Conservation (phyloP, 1,140 invertebrate genomes). For the Aphidius ervi region DNA sequence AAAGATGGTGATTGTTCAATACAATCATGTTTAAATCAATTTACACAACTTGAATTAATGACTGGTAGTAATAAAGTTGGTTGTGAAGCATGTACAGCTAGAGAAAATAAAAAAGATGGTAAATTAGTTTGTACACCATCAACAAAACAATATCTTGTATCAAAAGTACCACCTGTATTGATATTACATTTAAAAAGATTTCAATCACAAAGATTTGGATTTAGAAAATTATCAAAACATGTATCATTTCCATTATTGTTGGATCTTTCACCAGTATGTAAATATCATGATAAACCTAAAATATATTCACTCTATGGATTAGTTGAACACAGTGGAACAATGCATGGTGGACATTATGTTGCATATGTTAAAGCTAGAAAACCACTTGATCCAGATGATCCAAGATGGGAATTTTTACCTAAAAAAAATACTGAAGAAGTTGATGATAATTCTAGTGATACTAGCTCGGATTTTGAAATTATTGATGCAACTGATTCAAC, state of each 20-base stretch:
- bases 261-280: slow-evolving; percentile 88
- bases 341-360: slow-evolving; percentile 93
- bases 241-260: slow-evolving; percentile 85
- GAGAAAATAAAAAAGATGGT: slow-evolving; percentile 56
- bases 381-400: slow-evolving; percentile 57
- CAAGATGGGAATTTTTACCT: slow-evolving; percentile 66
- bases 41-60: slow-evolving; percentile 84
- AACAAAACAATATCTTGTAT: slow-evolving; percentile 87
- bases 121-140: slow-evolving; percentile 85
- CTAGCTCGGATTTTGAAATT: slow-evolving; percentile 49
- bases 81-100: slow-evolving; percentile 83
- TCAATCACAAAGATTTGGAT: slow-evolving; percentile 60
- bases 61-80: slow-evolving; percentile 88
- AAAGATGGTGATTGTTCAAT: slow-evolving; percentile 77
- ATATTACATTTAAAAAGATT: slow-evolving; percentile 94
- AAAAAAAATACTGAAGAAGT: slow-evolving; percentile 53
- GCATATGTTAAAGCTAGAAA: slow-evolving; percentile 77
- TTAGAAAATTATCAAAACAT: slow-evolving; percentile 77
- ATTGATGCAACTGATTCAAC: slow-evolving; percentile 46
- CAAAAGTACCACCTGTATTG: slow-evolving; percentile 84
- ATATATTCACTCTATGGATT: slow-evolving; percentile 91
- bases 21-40: slow-evolving; percentile 85
- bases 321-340: slow-evolving; percentile 87
- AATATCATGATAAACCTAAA: slow-evolving; percentile 65
- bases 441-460: slow-evolving; percentile 34